A percentile compares a stretch with the other conserved stretches of the same genome.
Conservation (phyloP, 2,113 vertebrate species). For the Laterallus jamaicensis region DNA sequence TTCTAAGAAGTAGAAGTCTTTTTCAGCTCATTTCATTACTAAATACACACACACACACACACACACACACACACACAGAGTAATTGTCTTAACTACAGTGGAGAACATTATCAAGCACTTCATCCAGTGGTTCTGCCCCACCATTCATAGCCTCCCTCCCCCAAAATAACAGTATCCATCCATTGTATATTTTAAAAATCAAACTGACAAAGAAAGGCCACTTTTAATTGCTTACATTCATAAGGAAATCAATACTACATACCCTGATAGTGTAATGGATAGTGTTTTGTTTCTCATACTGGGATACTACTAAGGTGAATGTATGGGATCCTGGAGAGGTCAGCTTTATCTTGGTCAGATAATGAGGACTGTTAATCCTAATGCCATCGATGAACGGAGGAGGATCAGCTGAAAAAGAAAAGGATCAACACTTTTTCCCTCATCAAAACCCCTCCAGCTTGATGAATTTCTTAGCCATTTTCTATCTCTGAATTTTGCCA, state of each 20-base stretch:
- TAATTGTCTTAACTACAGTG: background rate
- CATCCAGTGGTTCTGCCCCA: background rate
- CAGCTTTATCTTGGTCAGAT: conserved; percentile 95
- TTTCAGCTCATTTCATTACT: background rate
- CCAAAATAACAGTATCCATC: background rate
- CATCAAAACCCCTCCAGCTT: background rate
- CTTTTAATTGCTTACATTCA: background rate
- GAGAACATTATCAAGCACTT: background rate
- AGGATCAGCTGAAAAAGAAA: conserved; percentile 84
- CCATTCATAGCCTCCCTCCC: background rate
- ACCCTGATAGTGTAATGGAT: conserved; percentile 97
- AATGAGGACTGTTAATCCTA: conserved; percentile 98
- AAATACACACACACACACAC: background rate
- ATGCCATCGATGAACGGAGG: conserved; percentile 96
- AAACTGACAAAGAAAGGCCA: background rate
- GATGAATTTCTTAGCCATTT: background rate
- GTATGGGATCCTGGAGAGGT: conserved; percentile 87
- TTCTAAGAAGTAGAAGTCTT: background rate
- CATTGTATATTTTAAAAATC: background rate
- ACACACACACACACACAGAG: no score
- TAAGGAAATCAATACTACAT: conserved; percentile 7
- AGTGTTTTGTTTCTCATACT: conserved; percentile 99
- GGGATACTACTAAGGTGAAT: conserved; percentile 96
- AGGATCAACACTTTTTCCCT: background rate
- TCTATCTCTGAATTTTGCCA: background rate